A percentile compares a stretch with the other conserved stretches of the same genome.
These are phyloP conservation scores for Silurus lanzhouensis DNA, from an alignment of 2,797 vertebrate genomes.

Conservation along the genomic window DNA sequence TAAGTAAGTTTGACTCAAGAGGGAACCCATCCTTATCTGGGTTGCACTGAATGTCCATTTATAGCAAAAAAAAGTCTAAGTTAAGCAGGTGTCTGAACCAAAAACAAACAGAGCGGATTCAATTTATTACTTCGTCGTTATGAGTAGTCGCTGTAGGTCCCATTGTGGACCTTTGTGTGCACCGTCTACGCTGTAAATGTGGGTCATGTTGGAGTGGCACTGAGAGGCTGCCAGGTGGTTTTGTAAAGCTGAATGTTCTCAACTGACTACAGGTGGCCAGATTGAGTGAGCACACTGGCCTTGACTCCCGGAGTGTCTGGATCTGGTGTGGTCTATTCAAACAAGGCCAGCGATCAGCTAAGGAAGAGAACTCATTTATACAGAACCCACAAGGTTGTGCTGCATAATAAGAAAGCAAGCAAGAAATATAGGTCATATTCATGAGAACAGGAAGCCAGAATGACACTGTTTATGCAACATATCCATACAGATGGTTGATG, in stretches of 20 bases:
- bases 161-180: slow-evolving; percentile 10
- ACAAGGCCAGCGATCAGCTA: background rate
- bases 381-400: background rate
- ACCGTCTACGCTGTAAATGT: slow-evolving; percentile 6
- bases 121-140: background rate
- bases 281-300: slow-evolving; percentile 26
- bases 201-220: slow-evolving; percentile 44
- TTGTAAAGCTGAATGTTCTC: slow-evolving; percentile 34
- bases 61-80: too few relatives aligned
- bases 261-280: slow-evolving; percentile 35
- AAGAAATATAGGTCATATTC: background rate
- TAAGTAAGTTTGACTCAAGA: too few relatives aligned
- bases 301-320: slow-evolving; percentile 1
- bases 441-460: background rate
- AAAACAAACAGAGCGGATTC: background rate
- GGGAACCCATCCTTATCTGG: too few relatives aligned
- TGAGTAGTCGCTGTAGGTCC: slow-evolving; percentile 1
- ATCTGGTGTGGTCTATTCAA: background rate
- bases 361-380: background rate
- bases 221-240: slow-evolving; percentile 39
- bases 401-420: background rate
- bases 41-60: too few relatives aligned
- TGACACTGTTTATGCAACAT: background rate
- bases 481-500: background rate
- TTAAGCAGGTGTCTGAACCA: background rate